Base-by-base conservation (phyloP, 2,888 invertebrate genomes). In the Sialis fuliginosa region DNA sequence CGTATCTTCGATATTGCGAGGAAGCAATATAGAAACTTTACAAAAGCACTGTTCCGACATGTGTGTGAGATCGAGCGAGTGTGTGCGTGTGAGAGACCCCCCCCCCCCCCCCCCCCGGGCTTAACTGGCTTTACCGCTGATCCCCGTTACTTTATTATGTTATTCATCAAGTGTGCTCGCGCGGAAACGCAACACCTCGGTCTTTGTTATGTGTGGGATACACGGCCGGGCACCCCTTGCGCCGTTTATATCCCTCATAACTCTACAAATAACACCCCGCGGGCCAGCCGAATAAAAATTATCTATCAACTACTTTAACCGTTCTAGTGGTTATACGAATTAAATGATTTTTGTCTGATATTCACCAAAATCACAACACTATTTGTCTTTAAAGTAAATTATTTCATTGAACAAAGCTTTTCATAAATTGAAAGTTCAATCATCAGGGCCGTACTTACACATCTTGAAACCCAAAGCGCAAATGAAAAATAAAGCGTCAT, bases 121-220 rank as follows among this genome's bases (percentile, higher is more conserved):
- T 37, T 37, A 37, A 37, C 37, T 37, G 12, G 12, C 42, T 32
- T 42, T 31, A 31, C 8, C 42, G 31, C 8, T 42, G 31, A 32
- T 42, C 32, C 39, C 32, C 31, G 30, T 22, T 32, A 32, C 42
- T 30, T 42, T 42, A 42, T 42, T 42, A 22, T 22, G 31, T 22
- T 44, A 44, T 44, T 44, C 44, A 37, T 44, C 35, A 44, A 31
- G 44, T 22, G 30, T 44, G 37, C 31, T 33, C 35, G 37, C 30
- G 44, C 35, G 44, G 44, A 44, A 44, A 33, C 9, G 22, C 44
- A 44, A 12, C 13, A 39, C 39, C 39, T 39, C 39, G 13, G 12
- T 10, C 39, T 6, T 39, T 39, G 13, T 39, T 39, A 39, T n/a
- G 13, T 13, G 10, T 39, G 10, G 10, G 39, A 12, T 12, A 7